Base-by-base conservation (phyloP, 2,113 vertebrate genomes). In the Syngnathus scovelli region DNA sequence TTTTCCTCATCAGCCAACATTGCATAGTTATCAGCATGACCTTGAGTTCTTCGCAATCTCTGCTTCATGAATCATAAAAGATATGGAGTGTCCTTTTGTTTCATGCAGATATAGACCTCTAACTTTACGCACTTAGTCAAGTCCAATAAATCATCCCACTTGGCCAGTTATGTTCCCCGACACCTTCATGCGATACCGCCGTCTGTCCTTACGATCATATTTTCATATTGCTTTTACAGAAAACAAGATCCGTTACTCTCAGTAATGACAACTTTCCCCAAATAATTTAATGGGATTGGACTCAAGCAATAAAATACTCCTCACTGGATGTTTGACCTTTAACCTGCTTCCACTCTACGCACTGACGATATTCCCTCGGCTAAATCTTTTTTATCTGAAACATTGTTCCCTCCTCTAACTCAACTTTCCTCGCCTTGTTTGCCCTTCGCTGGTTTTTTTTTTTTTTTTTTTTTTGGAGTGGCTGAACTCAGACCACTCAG, bases 41-140 rank as follows among this genome's bases (percentile, higher is more conserved):
- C 86, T 88, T 86, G 78, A 80, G 62, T 38, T 70, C 66, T 78
- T 76, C 69, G 46, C 3, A 23, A 73, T 64, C 73, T 77, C 58
- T 73, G 76, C 64, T 37, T 73, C 73, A 83, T 85, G 81, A 85
- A 85, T 86, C 81, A 81, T 83, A 69, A 60, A 78, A 68, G 64
- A 84, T 81, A 82, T 76, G 68, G 76, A 59, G 73, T 83, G 77
- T 86, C 68, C 27, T 56, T 49, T 66, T 66, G 71, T 70, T 76
- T 82, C 80, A 86, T 77, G 73, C 63, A 79, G 82, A 83, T 71
- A 85, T 73, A 81, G 73, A 79, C 76, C 75, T 78, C 81, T 77
- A 78, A 78, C 52, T 73, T 55, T 61, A 70, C 73, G 77, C 79
- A 74, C 65, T 70, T 75, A 78, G 71, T 80, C 70, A 81, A 81